Evolutionary conservation across 2,113 vertebrate species (phyloP).

Genomic region (Nothobranchius kuhntae): DNA sequence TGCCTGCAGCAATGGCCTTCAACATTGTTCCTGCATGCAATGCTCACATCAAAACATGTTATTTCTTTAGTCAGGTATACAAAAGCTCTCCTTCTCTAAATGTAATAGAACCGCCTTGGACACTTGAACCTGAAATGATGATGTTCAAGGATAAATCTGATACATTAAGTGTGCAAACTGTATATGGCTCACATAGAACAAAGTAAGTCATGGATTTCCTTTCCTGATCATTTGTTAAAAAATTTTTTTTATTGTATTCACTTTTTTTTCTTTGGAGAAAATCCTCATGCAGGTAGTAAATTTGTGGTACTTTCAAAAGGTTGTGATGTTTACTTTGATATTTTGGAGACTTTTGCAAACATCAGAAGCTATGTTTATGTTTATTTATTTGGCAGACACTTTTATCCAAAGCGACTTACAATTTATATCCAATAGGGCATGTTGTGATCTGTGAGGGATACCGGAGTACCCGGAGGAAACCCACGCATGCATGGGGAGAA

Average conservation of each 20-base stretch:
- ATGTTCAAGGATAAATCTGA: conserved; percentile 66
- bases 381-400: no score
- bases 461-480: no score
- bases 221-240: conserved; percentile 10
- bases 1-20: conserved; percentile 62
- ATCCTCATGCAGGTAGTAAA: background rate
- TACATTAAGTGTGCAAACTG: conserved; percentile 48
- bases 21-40: conserved; percentile 53
- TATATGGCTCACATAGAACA: conserved; percentile 48
- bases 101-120: conserved; percentile 23
- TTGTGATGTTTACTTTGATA: no score
- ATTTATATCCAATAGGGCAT: no score
- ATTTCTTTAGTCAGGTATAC: conserved; percentile 64
- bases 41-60: conserved; percentile 58
- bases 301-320: background rate
- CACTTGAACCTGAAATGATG: conserved; percentile 10
- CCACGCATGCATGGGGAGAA: no score
- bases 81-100: conserved; percentile 44
- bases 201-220: conserved; percentile 30
- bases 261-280: background rate
- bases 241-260: conserved; percentile 6
- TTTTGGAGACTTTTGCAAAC: no score
- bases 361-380: no score
- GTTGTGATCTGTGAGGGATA: no score
- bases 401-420: no score